Base-by-base conservation (phyloP, 2,113 vertebrate species). In the Oncorhynchus masou region DNA sequence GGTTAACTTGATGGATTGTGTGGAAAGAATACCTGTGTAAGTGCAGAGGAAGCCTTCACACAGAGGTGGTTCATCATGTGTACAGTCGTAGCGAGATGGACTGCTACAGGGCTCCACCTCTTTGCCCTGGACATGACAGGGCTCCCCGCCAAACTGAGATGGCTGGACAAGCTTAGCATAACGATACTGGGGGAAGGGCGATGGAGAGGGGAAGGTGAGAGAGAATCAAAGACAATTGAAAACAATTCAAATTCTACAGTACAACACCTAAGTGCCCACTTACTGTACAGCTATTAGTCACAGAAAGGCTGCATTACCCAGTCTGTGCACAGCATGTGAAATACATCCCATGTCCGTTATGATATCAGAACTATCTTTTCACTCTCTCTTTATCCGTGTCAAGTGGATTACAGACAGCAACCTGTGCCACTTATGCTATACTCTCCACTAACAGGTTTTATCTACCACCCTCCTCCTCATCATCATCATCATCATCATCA, bases 41-140 rank as follows among this genome's bases (percentile, higher is more conserved):
- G 80, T 86, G 77, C 97, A 99, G 29, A 93, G 78, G 54, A 98
- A 96, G 3, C 96, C 97, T 69, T 97, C 95, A 79, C 97, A 99
- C 4, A 85, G 70, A 19, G 92, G 93, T 68, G 89, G 85, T 29
- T 15, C 95, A 86, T 93, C 85, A 87, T 96, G 98, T 0, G 87
- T 90, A 54, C 51, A 54, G 51, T 54, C 51, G 74, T 86, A 91
- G 74, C 45, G 92, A 15, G 81, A 73, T 16, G 62, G 82, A 19
- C 94, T 88, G 0, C 66, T 83, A 66, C 97, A 99, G 25, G 85
- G 73, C 84, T 98, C 94, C 0, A 90, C 88, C 80, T 98, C 93
- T 39, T 88, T 92, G 87, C 94, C 95, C 0, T 92, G 64, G 74
- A 75, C 73, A 74, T 91, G 79, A 74, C 96, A 98, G 0, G 83